Conservation (phyloP, 2,797 vertebrate genomes). For the Periophthalmus magnuspinnatus region DNA sequence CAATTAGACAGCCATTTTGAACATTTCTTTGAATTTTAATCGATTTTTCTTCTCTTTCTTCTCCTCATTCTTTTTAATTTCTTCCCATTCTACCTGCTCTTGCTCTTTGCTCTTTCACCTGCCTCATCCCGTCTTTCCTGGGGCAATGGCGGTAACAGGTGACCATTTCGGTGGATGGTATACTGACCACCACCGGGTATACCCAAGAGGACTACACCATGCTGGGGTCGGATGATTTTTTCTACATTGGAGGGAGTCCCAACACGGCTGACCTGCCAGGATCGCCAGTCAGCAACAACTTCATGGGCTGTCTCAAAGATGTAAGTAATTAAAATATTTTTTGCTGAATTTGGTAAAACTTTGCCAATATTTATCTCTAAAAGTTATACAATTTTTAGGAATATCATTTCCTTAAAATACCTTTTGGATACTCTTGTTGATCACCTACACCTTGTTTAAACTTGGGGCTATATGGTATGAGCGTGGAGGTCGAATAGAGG, state of each 20-base stretch:
- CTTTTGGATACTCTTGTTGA: too few relatives aligned
- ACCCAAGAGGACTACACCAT: slow-evolving; percentile 97
- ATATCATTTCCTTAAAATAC: too few relatives aligned
- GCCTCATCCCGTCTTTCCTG: slow-evolving; percentile 47
- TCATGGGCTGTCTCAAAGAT: slow-evolving; percentile 96
- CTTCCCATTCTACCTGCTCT: slow-evolving; percentile 35
- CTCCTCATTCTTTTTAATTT: slow-evolving; percentile 58
- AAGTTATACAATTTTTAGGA: too few relatives aligned
- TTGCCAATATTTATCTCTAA: too few relatives aligned
- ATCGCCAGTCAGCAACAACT: slow-evolving; percentile 97
- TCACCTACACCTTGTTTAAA: too few relatives aligned
- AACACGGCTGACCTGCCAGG: slow-evolving; percentile 93
- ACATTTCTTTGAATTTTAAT: slow-evolving; percentile 61
- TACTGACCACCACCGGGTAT: slow-evolving; percentile 94
- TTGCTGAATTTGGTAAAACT: background rate
- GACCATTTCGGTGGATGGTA: slow-evolving; percentile 94
- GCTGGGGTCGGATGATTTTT: slow-evolving; percentile 95
- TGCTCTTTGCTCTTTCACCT: slow-evolving; percentile 35
- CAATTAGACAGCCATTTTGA: slow-evolving; percentile 16
- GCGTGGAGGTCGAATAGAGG: too few relatives aligned
- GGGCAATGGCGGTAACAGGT: slow-evolving; percentile 77
- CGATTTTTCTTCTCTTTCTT: slow-evolving; percentile 69
- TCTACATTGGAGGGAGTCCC: slow-evolving; percentile 94
- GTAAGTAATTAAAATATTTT: slow-evolving; percentile 74
- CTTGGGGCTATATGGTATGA: too few relatives aligned